These are phyloP conservation scores for Brenthis hecate DNA, from an alignment of 2,888 invertebrate species.

Conservation along the genomic window DNA sequence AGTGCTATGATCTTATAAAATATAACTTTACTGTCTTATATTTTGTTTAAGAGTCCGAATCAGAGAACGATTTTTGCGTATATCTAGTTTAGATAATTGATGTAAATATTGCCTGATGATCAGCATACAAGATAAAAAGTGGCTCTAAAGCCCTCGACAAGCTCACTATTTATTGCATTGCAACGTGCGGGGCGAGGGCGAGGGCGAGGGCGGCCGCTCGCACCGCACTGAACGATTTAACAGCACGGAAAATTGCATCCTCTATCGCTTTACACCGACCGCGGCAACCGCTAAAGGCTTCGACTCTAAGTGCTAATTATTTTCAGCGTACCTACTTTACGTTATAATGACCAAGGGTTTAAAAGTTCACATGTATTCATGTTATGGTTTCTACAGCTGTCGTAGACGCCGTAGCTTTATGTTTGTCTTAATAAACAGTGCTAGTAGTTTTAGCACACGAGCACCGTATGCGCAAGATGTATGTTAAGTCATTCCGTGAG, in stretches of 20 bases:
- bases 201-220: not conserved
- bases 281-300: conserved; percentile 4
- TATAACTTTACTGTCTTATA: not conserved
- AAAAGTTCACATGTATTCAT: not conserved
- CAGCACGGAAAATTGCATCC: conserved; percentile 19
- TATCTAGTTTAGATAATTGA: too few species aligned
- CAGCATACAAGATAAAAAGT: not conserved
- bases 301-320: conserved; percentile 1
- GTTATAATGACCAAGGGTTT: not conserved
- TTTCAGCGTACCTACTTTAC: not conserved
- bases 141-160: not conserved
- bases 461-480: too few species aligned
- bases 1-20: not conserved
- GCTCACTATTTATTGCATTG: not conserved
- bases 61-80: too few species aligned
- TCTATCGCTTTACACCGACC: conserved; percentile 15
- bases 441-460: too few species aligned
- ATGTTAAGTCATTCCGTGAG: too few species aligned
- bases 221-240: not conserved
- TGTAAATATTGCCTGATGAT: not conserved
- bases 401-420: too few species aligned
- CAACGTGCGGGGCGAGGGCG: too few species aligned
- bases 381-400: not conserved
- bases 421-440: too few species aligned
- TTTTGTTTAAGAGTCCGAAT: too few species aligned